Evolutionary conservation across 2,797 vertebrate genomes (phyloP), one percentile per base, ranked within the genome.

Genomic region (Enteromius fasciolatus): DNA sequence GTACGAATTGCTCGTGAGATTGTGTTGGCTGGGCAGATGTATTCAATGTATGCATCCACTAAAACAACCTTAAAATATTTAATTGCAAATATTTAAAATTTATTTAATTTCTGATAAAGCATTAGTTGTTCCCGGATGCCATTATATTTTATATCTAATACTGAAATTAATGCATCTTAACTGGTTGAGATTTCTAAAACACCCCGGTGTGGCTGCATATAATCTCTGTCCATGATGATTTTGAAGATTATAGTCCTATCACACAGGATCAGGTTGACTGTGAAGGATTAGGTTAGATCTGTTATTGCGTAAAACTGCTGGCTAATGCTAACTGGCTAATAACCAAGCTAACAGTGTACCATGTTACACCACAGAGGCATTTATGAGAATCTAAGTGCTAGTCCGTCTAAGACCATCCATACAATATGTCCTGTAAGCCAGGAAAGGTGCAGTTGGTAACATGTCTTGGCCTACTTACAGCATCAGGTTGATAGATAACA

Each of bases 401-500:
- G 92, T 95, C 87, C 93, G 92, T 80, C 93, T 94, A 2, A 0
- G 92, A 95, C 86, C 94, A 94, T 80, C 93, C 94, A 2, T 94
- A 94, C 89, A 93, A 89, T 0, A 88, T 93, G 84, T n/a, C 85
- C 18, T 94, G 95, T 11, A 2, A 89, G 28, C 1, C 5, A 1
- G 88, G 78, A 76, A 89, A 41, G 72, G 90, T 81, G 94, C 70
- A 76, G 94, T 95, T 64, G 92, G 92, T 92, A 1, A 0, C 48
- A 10, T 25, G 6, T 12, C 20, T 52, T 52, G 28, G 20, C 57
- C 59, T 52, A 50, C 7, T 76, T 61, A 28, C 5, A 61, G 25
- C 25, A 66, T 46, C 18, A 18, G 5, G 36, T 10, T 61, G 23
- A 18, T 46, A 39, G 14, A n/a, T 52, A 20, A 11, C 14, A 44